These are phyloP conservation scores for Brenthis hecate DNA, from an alignment of 2,888 invertebrate species.

Conservation along the genomic window DNA sequence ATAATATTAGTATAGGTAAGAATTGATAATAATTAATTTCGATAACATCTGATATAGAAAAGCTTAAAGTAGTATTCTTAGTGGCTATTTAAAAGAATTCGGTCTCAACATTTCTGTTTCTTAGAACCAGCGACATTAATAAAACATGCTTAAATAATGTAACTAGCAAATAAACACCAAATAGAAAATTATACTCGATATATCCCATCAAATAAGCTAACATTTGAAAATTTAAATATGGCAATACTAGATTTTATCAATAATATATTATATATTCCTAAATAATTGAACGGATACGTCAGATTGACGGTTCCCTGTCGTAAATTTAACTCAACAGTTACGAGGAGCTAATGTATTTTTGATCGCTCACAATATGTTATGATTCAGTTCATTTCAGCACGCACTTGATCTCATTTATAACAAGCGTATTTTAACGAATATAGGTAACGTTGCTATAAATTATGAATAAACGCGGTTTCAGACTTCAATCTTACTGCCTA, in stretches of 20 bases:
- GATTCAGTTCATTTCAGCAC: constrained; percentile 14
- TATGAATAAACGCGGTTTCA: constrained; percentile 13
- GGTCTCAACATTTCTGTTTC: too few relatives aligned
- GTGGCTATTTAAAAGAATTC: too few relatives aligned
- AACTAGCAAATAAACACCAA: background rate
- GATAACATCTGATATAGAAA: too few relatives aligned
- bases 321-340: constrained; percentile 28
- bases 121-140: too few relatives aligned
- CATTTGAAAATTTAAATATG: too few relatives aligned
- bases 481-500: constrained; percentile 7
- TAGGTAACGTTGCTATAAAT: background rate
- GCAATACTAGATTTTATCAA: background rate
- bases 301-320: constrained; percentile 22
- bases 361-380: constrained; percentile 28
- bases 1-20: too few relatives aligned
- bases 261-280: background rate
- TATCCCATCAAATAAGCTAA: too few relatives aligned
- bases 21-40: too few relatives aligned
- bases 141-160: background rate
- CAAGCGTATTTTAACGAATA: constrained; percentile 3
- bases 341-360: constrained; percentile 21
- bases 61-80: too few relatives aligned
- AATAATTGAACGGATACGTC: constrained; percentile 20
- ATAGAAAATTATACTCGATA: background rate
- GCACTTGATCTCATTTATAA: constrained; percentile 14